Base-by-base conservation (phyloP, 1,140 invertebrate genomes). In the Aricia agestis region DNA sequence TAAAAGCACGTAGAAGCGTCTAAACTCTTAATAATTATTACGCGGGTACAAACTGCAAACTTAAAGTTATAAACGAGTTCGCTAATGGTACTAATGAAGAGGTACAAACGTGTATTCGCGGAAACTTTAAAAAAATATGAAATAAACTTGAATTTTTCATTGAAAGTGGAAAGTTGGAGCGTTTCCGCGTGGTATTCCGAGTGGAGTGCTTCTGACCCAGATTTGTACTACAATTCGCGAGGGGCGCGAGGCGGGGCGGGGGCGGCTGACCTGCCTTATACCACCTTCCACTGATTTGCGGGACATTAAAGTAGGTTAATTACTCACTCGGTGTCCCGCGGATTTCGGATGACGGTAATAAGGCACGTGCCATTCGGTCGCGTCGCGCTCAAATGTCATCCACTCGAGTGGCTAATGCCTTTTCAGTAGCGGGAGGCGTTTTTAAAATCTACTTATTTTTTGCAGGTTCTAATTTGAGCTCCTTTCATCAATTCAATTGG, bases 181-280 rank as follows among this genome's bases (percentile, higher is more conserved):
- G 18, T 63, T 19, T 63, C 59, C 18, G 59, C 59, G 59, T 63
- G 6, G 10, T 6, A 13, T 63, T 59, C 19, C 59, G 18, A 19
- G 17, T 63, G 18, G 18, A 25, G 59, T 63, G 59, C 10, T 63
- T 25, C 59, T 63, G 59, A 63, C 59, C 59, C 17, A 63, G 17
- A 63, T 63, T 63, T 63, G 59, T 63, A 31, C 25, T 63, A 63
- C 59, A 63, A 63, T 63, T 63, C 9, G 59, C 59, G 19, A n/a
- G 17, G n/a, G 19, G 59, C 18, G 18, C 18, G 45, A 0, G n/a
- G 18, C 17, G 11, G 18, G 18, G 19, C 18, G 18, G 18, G 18
- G 19, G 59, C 19, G 17, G 19, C 18, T 19, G 18, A 25, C 59
- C 59, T 63, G 59, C 59, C 59, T 63, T 63, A 19, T 63, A 17